These are phyloP conservation scores for Xenentodon cancila DNA, from an alignment of 2,797 vertebrate species.

Conservation along the genomic window DNA sequence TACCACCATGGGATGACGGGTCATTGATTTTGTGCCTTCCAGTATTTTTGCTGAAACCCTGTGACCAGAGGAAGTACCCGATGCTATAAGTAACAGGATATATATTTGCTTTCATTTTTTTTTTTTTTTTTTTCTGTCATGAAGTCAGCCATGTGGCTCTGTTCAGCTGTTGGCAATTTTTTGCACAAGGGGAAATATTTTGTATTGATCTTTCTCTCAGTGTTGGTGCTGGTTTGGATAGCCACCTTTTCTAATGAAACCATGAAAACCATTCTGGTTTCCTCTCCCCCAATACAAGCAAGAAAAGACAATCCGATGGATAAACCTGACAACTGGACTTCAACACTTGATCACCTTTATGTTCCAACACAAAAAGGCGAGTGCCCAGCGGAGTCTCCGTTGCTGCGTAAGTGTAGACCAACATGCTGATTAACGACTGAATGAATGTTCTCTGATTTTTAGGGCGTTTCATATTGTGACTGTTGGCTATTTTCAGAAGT, in stretches of 20 bases:
- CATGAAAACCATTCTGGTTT: constrained; percentile 33
- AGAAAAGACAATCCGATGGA: constrained; percentile 34
- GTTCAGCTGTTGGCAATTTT: constrained; percentile 64
- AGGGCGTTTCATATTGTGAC: not conserved
- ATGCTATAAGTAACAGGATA: constrained; percentile 13
- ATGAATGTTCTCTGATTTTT: not conserved
- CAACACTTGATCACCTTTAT: constrained; percentile 9
- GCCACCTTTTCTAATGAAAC: constrained; percentile 75
- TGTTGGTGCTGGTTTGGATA: constrained; percentile 86
- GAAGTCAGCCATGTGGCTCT: constrained; percentile 79
- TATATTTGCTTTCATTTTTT: not conserved
- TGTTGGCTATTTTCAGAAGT: not conserved
- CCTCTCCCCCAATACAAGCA: constrained; percentile 45
- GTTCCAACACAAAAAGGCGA: constrained; percentile 25
- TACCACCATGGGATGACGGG: constrained; percentile 43
- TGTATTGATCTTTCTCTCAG: constrained; percentile 80
- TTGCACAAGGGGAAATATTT: constrained; percentile 83
- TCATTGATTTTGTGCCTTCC: constrained; percentile 8
- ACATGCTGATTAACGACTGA: not conserved
- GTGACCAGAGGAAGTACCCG: constrained; percentile 35
- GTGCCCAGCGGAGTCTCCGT: constrained; percentile 85
- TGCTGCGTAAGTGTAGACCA: constrained; percentile 87
- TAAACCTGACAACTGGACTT: constrained; percentile 26
- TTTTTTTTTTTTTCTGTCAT: not conserved
- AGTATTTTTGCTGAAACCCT: constrained; percentile 21